A percentile compares a stretch with the other conserved stretches of the same genome.
These are phyloP conservation scores for Potamilus streckersoni DNA, from an alignment of 1,140 invertebrate species.

Conservation along the genomic window DNA sequence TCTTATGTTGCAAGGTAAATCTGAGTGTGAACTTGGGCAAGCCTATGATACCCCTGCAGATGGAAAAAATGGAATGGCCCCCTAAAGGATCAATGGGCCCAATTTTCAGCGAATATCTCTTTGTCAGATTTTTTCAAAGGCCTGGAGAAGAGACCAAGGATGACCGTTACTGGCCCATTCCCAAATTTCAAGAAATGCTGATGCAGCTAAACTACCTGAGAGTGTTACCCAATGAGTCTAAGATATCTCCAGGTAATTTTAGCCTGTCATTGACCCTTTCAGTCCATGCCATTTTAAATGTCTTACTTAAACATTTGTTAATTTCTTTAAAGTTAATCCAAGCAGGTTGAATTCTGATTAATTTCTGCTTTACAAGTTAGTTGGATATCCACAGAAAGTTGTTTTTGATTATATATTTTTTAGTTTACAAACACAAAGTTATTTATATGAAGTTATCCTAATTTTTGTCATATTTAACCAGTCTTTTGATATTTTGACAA, in stretches of 20 bases:
- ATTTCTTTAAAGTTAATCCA: too few relatives aligned
- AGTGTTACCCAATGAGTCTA: constrained; percentile 36
- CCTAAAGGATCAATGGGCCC: constrained; percentile 64
- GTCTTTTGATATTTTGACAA: too few relatives aligned
- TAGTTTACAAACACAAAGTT: too few relatives aligned
- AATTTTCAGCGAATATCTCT: constrained; percentile 64
- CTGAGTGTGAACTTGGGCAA: constrained; percentile 56
- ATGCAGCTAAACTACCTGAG: constrained; percentile 55
- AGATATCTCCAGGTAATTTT: constrained; percentile 20
- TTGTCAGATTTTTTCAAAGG: constrained; percentile 54
- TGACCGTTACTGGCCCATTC: constrained; percentile 52
- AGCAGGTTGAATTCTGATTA: too few relatives aligned
- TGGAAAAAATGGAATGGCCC: constrained; percentile 62
- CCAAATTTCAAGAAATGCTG: constrained; percentile 59
- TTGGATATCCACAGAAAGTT: too few relatives aligned
- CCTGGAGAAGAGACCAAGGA: constrained; percentile 43
- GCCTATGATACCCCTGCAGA: constrained; percentile 59
- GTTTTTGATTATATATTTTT: too few relatives aligned
- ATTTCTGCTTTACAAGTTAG: too few relatives aligned
- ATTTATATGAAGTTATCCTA: too few relatives aligned
- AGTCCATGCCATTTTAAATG: too few relatives aligned
- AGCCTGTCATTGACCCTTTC: too few relatives aligned
- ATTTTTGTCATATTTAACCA: too few relatives aligned
- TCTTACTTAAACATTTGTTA: too few relatives aligned
- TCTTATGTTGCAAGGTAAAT: constrained; percentile 51